Base-by-base conservation (phyloP, 1,140 invertebrate genomes). In the Drosophila busckii region DNA sequence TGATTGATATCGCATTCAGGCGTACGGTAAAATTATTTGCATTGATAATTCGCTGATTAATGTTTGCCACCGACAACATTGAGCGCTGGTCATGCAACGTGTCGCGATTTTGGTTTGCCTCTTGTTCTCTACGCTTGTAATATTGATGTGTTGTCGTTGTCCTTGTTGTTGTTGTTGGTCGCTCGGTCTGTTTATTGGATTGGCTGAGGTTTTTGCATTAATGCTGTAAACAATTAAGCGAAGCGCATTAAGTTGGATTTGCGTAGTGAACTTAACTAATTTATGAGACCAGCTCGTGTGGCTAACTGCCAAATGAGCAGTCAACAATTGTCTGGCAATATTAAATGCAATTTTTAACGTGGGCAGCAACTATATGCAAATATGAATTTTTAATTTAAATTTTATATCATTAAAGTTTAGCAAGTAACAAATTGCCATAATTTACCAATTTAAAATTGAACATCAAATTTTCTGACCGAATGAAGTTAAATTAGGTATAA, bases 1-100 rank as follows among this genome's bases (percentile, higher is more conserved):
- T 82, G 75, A 82, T 82, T 82, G 75, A 82, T 82, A 82, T 82
- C 75, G 75, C 75, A 82, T 73, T 80, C 73, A 75, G 69, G 75
- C 75, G 69, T 82, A 76, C 71, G 82, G 75, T n/a, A 70, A 82
- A 82, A 82, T 82, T 82, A 82, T 82, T 82, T 82, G 75, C 75
- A 82, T 82, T 82, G 75, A 82, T 82, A 82, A 82, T 75, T 75
- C 75, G 75, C 75, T 80, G 75, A 82, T 82, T 82, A 82, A 82
- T 82, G 75, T 82, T 82, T 82, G 75, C 75, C 65, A 65, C 60
- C 65, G 56, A 61, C 46, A 49, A 37, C 52, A 52, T 41, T 19
- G 55, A 29, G 46, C n/a, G 22, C 40, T 56, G 49, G 49, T 60
- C 49, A 32, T 49, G 28, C 49, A 23, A 58, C 34, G 53, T 67